Evolutionary conservation across 2,113 vertebrate genomes (phyloP).

Genomic region (Ceuthmochares aereus): DNA sequence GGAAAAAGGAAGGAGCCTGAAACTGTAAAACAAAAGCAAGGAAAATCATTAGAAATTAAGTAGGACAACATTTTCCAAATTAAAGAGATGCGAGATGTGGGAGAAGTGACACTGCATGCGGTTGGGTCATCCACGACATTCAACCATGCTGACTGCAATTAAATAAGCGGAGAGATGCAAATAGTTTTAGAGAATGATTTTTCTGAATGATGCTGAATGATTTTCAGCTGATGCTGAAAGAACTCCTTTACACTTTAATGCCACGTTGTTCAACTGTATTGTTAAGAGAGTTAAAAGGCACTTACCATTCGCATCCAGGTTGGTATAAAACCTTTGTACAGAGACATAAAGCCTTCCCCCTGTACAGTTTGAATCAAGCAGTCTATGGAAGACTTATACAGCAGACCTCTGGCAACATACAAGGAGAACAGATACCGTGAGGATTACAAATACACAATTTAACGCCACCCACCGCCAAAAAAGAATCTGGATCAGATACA

Average conservation of each 20-base stretch:
- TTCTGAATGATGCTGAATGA: no score
- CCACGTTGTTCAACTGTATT: background rate
- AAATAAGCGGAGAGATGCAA: background rate
- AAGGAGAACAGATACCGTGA: conserved; percentile 3
- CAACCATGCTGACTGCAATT: background rate
- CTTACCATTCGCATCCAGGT: conserved; percentile 89
- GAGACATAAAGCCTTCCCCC: conserved; percentile 83
- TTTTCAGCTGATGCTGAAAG: background rate
- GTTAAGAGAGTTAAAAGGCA: background rate
- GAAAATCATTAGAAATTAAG: background rate
- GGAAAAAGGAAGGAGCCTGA: background rate
- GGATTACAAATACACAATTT: background rate
- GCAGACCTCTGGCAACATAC: conserved; percentile 76
- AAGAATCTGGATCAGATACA: background rate
- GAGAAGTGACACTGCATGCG: background rate
- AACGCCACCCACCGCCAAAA: fast-evolving
- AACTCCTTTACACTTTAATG: background rate
- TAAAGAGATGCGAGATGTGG: background rate
- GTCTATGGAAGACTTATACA: conserved; percentile 85
- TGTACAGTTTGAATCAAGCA: conserved; percentile 82
- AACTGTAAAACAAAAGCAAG: background rate
- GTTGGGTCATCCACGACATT: background rate
- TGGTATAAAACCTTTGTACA: conserved; percentile 89
- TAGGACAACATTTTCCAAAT: background rate
- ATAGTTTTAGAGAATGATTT: background rate